Evolutionary conservation across 2,888 invertebrate genomes (phyloP).

Genomic region (Amphimallon solstitiale): DNA sequence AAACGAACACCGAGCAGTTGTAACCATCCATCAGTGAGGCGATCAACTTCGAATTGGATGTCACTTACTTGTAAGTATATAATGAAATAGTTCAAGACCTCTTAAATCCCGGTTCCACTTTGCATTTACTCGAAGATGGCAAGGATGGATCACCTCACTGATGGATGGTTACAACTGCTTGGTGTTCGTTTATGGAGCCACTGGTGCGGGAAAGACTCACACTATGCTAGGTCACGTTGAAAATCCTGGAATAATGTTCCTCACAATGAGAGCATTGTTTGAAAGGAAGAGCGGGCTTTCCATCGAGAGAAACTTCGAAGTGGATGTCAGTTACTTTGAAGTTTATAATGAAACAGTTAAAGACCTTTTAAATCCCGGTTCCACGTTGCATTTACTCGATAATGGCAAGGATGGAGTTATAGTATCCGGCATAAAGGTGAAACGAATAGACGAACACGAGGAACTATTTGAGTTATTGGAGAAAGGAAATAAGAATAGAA

Average conservation of each 20-base stretch:
- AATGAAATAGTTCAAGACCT: no score
- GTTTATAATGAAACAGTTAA: conserved; percentile 94
- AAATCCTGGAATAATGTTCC: conserved; percentile 86
- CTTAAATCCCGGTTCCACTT: no score
- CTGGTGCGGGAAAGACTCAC: conserved; percentile 95
- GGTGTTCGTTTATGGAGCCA: no score
- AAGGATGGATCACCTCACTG: conserved; percentile 75
- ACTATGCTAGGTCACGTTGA: conserved; percentile 80
- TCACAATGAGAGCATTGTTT: conserved; percentile 90
- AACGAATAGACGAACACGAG: conserved; percentile 77
- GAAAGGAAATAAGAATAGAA: conserved; percentile 85
- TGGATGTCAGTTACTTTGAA: conserved; percentile 81
- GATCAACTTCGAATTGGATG: no score
- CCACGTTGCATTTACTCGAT: conserved; percentile 83
- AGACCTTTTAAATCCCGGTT: conserved; percentile 79
- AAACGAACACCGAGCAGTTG: conserved; percentile 93
- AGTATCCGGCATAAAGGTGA: conserved; percentile 81
- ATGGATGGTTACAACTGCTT: conserved; percentile 82
- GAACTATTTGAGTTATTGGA: conserved; percentile 82
- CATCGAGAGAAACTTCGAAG: no score
- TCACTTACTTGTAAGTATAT: no score
- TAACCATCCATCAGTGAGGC: conserved; percentile 72
- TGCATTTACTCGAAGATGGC: no score
- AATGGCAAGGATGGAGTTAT: conserved; percentile 81
- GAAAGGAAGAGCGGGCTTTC: conserved; percentile 75